Base-by-base conservation (phyloP, 2,888 invertebrate genomes). In the Melinaea marsaeus region DNA sequence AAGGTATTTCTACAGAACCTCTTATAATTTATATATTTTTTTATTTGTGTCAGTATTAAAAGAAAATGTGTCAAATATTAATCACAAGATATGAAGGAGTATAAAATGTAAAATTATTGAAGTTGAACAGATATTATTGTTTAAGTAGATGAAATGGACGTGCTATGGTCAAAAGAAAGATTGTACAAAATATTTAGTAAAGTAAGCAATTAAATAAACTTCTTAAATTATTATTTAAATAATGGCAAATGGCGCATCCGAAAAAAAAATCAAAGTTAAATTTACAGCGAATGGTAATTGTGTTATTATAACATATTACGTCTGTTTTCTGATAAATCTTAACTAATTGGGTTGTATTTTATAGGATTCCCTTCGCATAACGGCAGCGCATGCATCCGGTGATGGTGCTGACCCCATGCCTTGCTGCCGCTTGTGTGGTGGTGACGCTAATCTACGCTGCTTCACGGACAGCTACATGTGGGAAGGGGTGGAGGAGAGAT, bases 371-470 rank as follows among this genome's bases (percentile, higher is more conserved):
- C 60, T 73, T 48, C 65, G 65, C 34, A 42, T 72, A 9, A 67
- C 70, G 11, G 63, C 62, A 45, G 72, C 74, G 0, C 73, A 76
- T 4, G 82, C 78, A 0, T 80, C 82, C 0, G 81, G 81, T 0
- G 80, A 80, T 57, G 76, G 77, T 1, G 75, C 74, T 13, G 70
- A 71, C 0, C 65, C 72, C 0, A 70, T 71, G 0, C 75, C 74
- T 2, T 77, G 76, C 62, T 84, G 84, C 61, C 68, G 79, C 0
- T 70, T 84, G 1, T 84, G 84, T 48, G 78, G 79, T 0, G 78
- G 78, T 0, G 76, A 79, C 11, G 69, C 69, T 13, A 72, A 69
- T n/a, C 66, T 84, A 9, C 71, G 75, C 0, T 67, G 71, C 55
- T 74, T 81, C 55, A 72, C 70, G 2, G 83, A 80, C 45, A 72